A percentile compares a stretch with the other conserved stretches of the same genome.
These are phyloP conservation scores for Tachina lurida DNA, from an alignment of 2,888 invertebrate genomes.

Conservation along the genomic window DNA sequence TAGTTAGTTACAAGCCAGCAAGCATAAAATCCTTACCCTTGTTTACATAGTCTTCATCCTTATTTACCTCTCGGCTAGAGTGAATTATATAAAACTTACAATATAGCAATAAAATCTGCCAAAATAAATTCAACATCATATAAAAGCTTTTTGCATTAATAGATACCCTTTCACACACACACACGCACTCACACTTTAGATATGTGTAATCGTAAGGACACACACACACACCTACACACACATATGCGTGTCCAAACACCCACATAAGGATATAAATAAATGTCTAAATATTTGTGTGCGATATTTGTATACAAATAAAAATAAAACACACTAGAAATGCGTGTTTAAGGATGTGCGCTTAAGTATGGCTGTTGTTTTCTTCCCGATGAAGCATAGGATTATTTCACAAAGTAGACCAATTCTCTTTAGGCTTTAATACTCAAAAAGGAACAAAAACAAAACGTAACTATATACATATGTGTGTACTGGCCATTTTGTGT, in stretches of 20 bases:
- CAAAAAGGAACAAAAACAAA: background rate
- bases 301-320: constrained; percentile 12
- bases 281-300: background rate
- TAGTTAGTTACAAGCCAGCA: too few relatives aligned
- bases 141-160: constrained; percentile 63
- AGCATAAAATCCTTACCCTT: background rate
- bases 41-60: background rate
- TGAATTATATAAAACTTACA: constrained; percentile 36
- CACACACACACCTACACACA: background rate
- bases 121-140: constrained; percentile 59
- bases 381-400: constrained; percentile 30
- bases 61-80: background rate
- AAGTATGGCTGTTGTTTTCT: background rate
- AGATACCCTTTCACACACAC: constrained; percentile 11
- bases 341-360: background rate
- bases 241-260: background rate
- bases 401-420: constrained; percentile 23
- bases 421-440: background rate
- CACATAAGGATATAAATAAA: background rate
- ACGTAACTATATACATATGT: background rate
- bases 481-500: constrained; percentile 5
- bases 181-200: background rate
- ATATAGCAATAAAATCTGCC: constrained; percentile 52
- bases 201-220: too few relatives aligned
- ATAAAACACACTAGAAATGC: background rate